Evolutionary conservation across 2,797 vertebrate species (phyloP), one percentile per base, ranked within the genome.

Genomic region (Leucoraja ocellata): DNA sequence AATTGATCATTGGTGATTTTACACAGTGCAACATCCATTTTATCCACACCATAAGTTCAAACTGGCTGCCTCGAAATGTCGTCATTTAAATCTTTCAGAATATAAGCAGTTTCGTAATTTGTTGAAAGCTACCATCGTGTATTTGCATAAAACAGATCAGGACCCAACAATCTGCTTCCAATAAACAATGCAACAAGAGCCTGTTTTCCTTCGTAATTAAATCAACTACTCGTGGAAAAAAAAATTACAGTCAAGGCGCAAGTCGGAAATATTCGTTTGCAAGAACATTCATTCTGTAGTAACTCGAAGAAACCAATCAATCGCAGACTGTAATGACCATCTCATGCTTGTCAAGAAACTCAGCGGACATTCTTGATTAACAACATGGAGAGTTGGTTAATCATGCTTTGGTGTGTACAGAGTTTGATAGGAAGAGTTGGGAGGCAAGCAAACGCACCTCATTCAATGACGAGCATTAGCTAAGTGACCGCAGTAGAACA

Each of bases 1-100:
- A 63, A 86, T 86, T 32, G 63, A 4, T 86, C 84, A 88, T 65
- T 65, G 61, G 61, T 88, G 84, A 88, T 88, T 88, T 65, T 65
- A 88, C 58, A 63, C 16, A 18, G 63, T 68, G n/a, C 63, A 88
- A 68, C 61, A 68, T 36, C 16, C 61, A 88, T 23, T 23, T 68
- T 88, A 68, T 36, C 16, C 14, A 3, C 61, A 68, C n/a, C 63
- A 68, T 68, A 6, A 88, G 68, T 36, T 68, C 84, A 65, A 88
- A 65, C 8, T n/a, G 16, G 16, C 5, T 18, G 61, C 28, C 32
- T 68, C 84, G 68, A 88, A 23, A 36, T n/a, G n/a, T 68, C 58
- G 65, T 86, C 81, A 84, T n/a, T 9, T 2, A 10, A 63, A 36
- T 68, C 14, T 88, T 68, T 88, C 32, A 88, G 68, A 36, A 68